Conservation (phyloP, 2,797 vertebrate genomes). For the Sebastes dallii region DNA sequence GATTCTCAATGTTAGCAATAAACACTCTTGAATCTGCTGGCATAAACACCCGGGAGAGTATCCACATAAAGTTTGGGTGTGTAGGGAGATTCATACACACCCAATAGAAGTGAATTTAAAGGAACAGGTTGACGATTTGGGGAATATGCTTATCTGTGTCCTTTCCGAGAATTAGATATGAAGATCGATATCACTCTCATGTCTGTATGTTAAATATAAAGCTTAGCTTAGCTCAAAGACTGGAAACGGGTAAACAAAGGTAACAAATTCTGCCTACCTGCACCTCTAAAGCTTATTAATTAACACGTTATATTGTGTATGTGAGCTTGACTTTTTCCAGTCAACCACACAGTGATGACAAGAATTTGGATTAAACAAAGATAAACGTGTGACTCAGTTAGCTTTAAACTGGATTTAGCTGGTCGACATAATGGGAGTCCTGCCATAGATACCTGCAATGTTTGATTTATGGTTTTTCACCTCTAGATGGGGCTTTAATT, state of each 20-base stretch:
- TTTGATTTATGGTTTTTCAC: not conserved
- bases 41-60: not conserved
- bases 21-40: slow-evolving; percentile 17
- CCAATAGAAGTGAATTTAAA: not conserved
- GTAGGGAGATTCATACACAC: not conserved
- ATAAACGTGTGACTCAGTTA: not conserved
- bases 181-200: not conserved
- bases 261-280: not conserved
- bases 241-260: not conserved
- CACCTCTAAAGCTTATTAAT: not conserved
- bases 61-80: not conserved
- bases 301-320: not conserved
- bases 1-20: not conserved
- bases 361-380: not conserved
- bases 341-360: no score
- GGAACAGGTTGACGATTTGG: not conserved
- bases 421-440: not conserved
- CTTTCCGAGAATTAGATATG: not conserved
- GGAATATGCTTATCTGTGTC: not conserved
- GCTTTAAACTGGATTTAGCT: not conserved
- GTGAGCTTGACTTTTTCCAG: not conserved
- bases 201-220: not conserved
- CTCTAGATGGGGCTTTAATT: not conserved
- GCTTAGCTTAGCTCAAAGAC: not conserved
- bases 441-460: not conserved